Conservation (phyloP, 2,797 vertebrate species). For the Thaleichthys pacificus region DNA sequence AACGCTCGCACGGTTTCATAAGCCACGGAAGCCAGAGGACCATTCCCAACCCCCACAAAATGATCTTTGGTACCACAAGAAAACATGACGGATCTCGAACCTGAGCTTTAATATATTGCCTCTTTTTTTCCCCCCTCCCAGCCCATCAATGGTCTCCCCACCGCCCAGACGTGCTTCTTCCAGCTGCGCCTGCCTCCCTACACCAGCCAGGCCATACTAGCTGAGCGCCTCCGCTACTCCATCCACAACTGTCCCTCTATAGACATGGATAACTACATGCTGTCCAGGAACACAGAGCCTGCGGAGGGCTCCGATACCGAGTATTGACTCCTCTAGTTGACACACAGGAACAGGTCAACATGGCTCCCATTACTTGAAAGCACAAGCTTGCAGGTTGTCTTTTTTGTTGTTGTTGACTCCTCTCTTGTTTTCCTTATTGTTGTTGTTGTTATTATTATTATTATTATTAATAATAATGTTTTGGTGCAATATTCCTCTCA, state of each 20-base stretch:
- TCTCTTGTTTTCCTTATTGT: not conserved
- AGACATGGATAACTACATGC: constrained; percentile 87
- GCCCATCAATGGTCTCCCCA: constrained; percentile 81
- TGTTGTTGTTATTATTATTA: too few relatives aligned
- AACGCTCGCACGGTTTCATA: not conserved
- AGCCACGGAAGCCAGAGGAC: too few relatives aligned
- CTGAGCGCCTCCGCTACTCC: constrained; percentile 81
- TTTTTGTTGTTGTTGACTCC: not conserved
- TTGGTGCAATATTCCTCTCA: not conserved
- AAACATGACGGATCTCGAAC: too few relatives aligned
- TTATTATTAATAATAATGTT: not conserved
- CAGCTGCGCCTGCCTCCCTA: constrained; percentile 81
- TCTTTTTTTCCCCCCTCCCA: constrained; percentile 32
- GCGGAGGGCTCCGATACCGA: constrained; percentile 77
- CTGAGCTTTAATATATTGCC: not conserved
- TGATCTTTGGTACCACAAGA: too few relatives aligned
- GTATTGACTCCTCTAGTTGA: constrained; percentile 48
- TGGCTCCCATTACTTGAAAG: constrained; percentile 19
- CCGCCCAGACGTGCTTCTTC: constrained; percentile 86
- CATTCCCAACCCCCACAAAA: too few relatives aligned
- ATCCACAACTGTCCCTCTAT: constrained; percentile 85
- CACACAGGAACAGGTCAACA: not conserved
- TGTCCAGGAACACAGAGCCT: constrained; percentile 80
- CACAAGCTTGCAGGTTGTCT: constrained; percentile 16
- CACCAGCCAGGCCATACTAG: constrained; percentile 77